phyloP scores from a whole-genome alignment of 2,113 vertebrate species.

The Gopherus flavomarginatus region DNA sequence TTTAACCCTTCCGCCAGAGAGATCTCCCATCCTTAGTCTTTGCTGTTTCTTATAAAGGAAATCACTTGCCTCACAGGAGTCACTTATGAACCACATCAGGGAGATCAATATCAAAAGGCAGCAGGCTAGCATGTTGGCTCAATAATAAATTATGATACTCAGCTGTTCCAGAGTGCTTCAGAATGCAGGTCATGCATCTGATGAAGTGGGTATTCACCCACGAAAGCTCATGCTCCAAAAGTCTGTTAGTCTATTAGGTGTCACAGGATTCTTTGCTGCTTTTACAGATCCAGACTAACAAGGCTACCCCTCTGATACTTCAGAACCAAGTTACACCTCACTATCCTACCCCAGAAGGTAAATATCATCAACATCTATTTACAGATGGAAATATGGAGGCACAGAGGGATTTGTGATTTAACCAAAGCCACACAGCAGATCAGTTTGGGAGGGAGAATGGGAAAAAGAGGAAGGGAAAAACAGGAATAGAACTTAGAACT shows the following conservation, averaged over 20 bases:
- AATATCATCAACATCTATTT: neutral
- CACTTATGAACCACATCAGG: accelerated
- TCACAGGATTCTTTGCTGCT: too few species aligned
- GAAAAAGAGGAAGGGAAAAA: neutral
- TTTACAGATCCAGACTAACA: too few species aligned
- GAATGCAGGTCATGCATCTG: neutral
- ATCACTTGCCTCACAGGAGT: accelerated
- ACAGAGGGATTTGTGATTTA: neutral
- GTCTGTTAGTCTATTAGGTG: too few species aligned
- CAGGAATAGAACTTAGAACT: neutral
- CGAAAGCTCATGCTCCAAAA: too few species aligned
- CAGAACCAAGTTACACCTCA: neutral
- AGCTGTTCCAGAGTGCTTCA: neutral
- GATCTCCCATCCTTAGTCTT: accelerated
- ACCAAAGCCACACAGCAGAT: neutral
- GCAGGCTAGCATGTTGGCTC: accelerated
- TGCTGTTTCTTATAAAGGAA: neutral
- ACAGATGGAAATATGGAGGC: neutral
- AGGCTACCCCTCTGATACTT: neutral
- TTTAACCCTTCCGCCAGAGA: neutral
- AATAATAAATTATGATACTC: neutral
- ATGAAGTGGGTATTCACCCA: too few species aligned
- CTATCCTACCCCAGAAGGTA: neutral
- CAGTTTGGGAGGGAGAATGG: neutral
- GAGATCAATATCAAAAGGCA: neutral